Percentiles rank a stretch among this genome's conserved stretches.
Evolutionary conservation across 2,113 vertebrate species (phyloP).

Genomic region (Gobio gobio): DNA sequence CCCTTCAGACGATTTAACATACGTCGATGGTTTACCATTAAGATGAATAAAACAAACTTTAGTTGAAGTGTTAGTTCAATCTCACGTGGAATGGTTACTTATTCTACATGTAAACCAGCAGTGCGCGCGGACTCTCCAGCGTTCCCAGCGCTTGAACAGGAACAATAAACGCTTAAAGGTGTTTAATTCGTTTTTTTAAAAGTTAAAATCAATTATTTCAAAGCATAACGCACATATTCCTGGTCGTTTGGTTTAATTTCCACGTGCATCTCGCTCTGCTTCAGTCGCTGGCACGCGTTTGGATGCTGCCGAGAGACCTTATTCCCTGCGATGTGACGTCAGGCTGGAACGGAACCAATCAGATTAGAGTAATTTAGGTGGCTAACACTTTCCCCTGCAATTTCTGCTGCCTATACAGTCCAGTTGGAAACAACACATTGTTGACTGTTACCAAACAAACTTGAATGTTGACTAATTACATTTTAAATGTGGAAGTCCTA

Average conservation of each 20-base stretch:
- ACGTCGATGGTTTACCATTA: not conserved
- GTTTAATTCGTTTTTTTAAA: slow-evolving; percentile 11
- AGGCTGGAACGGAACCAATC: slow-evolving; percentile 70
- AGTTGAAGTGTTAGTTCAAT: not conserved
- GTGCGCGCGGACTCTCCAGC: not conserved
- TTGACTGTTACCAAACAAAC: not conserved
- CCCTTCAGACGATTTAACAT: not conserved
- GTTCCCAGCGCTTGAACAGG: not conserved
- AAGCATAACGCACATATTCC: not conserved
- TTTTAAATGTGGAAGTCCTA: too few relatives aligned
- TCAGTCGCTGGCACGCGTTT: slow-evolving; percentile 78
- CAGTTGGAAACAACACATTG: not conserved
- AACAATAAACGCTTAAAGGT: not conserved
- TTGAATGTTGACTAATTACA: not conserved
- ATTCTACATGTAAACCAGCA: not conserved
- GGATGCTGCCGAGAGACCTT: slow-evolving; percentile 65
- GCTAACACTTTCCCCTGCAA: slow-evolving; percentile 65
- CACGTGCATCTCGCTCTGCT: slow-evolving; percentile 1
- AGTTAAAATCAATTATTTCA: not conserved
- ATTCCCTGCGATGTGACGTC: slow-evolving; percentile 69
- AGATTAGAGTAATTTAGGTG: slow-evolving; percentile 64
- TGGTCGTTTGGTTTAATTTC: not conserved
- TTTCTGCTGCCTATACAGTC: slow-evolving; percentile 3
- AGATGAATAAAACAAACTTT: not conserved
- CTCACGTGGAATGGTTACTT: not conserved